Conservation (phyloP, 2,113 vertebrate genomes). For the Bufo gargarizans region DNA sequence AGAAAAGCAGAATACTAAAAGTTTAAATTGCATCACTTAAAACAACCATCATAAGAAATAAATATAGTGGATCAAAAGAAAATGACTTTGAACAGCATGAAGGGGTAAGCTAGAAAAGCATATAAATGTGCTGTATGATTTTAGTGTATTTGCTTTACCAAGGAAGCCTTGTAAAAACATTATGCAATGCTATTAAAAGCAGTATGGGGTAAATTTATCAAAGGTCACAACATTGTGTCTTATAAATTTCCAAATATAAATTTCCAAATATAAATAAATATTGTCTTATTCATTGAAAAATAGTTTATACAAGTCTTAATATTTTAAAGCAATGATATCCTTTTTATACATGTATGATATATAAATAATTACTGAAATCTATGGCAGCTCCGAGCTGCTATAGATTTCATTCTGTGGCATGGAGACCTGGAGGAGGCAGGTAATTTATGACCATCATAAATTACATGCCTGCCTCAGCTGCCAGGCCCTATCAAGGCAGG, state of each 20-base stretch:
- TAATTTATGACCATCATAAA: too few species aligned
- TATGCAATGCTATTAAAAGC: constrained; percentile 36
- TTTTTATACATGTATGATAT: too few species aligned
- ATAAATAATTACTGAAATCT: too few species aligned
- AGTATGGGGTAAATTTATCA: constrained; percentile 33
- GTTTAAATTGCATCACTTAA: constrained; percentile 43
- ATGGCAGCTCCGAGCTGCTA: too few species aligned
- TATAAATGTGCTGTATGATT: constrained; percentile 21
- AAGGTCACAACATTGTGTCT: constrained; percentile 26
- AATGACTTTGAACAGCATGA: constrained; percentile 37
- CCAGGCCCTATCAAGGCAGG: too few species aligned
- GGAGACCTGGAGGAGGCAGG: too few species aligned
- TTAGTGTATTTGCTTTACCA: constrained; percentile 24
- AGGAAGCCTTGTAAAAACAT: constrained; percentile 6
- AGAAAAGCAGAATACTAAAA: constrained; percentile 37
- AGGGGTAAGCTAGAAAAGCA: not conserved
- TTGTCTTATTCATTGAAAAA: not conserved
- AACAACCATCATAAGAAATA: constrained; percentile 9
- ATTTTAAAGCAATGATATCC: not conserved
- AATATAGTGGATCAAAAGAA: constrained; percentile 41
- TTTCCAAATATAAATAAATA: constrained; percentile 2
- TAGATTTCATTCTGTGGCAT: too few species aligned
- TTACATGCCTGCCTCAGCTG: too few species aligned
- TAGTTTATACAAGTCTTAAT: not conserved
- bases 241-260: not conserved